phyloP scores from a whole-genome alignment of 2,888 invertebrate genomes.

The Agonopterix alstromeriana region DNA sequence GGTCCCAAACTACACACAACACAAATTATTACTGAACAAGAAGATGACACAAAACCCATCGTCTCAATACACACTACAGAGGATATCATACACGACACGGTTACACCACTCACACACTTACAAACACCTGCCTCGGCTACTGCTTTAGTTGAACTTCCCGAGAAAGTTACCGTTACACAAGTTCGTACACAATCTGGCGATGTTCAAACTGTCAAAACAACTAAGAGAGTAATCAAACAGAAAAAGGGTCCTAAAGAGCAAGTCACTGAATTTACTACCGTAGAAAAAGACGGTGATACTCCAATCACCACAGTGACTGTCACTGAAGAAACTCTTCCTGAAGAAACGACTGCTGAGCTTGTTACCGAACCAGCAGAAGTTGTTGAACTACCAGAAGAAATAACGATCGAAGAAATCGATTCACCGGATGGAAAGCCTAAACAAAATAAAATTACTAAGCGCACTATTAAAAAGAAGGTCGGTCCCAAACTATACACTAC shows the following conservation, averaged over 20 bases:
- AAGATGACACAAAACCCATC: conserved; percentile 24
- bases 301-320: conserved; percentile 31
- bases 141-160: too few species aligned
- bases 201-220: conserved; percentile 37
- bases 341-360: neutral
- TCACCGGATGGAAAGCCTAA: too few species aligned
- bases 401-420: neutral
- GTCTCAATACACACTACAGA: conserved; percentile 22
- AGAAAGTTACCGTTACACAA: too few species aligned
- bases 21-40: conserved; percentile 33
- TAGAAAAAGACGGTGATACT: conserved; percentile 42
- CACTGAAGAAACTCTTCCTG: conserved; percentile 15
- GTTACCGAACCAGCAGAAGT: conserved; percentile 14
- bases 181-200: conserved; percentile 40
- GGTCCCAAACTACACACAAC: conserved; percentile 41
- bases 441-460: too few species aligned
- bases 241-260: conserved; percentile 56
- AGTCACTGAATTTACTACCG: conserved; percentile 56
- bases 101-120: too few species aligned
- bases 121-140: too few species aligned
- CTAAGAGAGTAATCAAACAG: conserved; percentile 52
- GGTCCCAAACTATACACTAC: too few species aligned
- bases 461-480: too few species aligned
- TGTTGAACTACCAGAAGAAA: conserved; percentile 41
- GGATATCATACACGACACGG: too few species aligned